Base-by-base conservation (phyloP, 2,797 vertebrate genomes). In the Odontamblyopus lacepedii region DNA sequence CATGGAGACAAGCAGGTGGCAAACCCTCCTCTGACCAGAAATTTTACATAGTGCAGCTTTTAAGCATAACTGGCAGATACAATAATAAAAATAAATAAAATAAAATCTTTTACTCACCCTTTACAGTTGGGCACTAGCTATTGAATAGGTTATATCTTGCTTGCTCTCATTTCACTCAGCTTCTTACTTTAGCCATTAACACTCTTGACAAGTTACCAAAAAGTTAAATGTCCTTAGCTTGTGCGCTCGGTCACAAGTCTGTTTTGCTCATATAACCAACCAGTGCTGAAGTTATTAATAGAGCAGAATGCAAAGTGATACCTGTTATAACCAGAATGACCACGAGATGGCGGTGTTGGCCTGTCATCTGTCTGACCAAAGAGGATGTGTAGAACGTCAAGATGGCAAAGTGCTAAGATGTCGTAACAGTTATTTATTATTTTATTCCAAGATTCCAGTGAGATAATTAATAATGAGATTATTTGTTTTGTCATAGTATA, bases 281-380 rank as follows among this genome's bases (percentile, higher is more conserved):
- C 78, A 76, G 32, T 13, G 26, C 48, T 51, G 64, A 26, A n/a
- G 79, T 76, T 95, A 95, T 90, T 88, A 90, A 90, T 94, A 94
- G 90, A 86, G 67, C 69, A 79, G 80, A 83, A 83, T 81, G 93
- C 67, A 89, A 93, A 53, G 59, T 71, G 88, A 93, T 68, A 92
- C 83, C 15, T 78, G 85, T 44, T 57, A 16, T 82, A 64, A 60
- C 32, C 29, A 8, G 7, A 35, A 41, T 51, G 35, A 2, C 79
- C 91, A 77, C 69, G 48, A 82, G 87, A 44, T 53, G 84, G 80
- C 77, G 80, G 50, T 27, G 61, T 79, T 67, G 35, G 55, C 11
- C 26, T 27, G 12, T 56, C 11, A 4, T 66, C 63, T 8, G 18
- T 9, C 51, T 53, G 16, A 15, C 0, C 44, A 15, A 15, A 48